These are phyloP conservation scores for Morone saxatilis DNA, from an alignment of 2,113 vertebrate species.

Conservation along the genomic window DNA sequence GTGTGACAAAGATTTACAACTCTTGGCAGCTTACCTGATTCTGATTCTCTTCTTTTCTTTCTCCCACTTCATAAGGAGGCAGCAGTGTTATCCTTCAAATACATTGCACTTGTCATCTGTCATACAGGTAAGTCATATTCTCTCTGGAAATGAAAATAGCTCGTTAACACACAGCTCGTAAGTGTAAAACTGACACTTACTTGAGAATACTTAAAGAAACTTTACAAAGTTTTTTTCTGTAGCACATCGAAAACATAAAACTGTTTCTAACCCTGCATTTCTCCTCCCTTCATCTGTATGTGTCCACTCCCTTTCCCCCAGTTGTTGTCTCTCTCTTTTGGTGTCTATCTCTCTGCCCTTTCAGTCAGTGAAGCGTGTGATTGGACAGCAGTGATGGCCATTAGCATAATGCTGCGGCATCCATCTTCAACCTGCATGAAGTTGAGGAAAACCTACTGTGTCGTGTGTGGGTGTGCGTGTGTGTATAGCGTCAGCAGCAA, in stretches of 20 bases:
- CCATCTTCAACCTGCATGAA: conserved; percentile 48
- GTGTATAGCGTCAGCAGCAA: neutral
- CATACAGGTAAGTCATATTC: conserved; percentile 40
- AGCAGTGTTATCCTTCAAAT: conserved; percentile 5
- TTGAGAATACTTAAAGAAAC: conserved; percentile 30
- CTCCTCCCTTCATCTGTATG: neutral
- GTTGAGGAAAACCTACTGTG: conserved; percentile 25
- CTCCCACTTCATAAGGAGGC: neutral
- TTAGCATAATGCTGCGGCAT: conserved; percentile 60
- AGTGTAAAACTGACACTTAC: conserved; percentile 27
- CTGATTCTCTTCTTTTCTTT: neutral
- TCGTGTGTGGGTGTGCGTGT: conserved; percentile 3
- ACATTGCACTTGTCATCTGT: conserved; percentile 31
- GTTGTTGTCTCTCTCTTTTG: conserved; percentile 7
- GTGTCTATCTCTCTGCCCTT: conserved; percentile 31
- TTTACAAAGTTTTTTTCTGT: conserved; percentile 37
- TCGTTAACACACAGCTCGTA: conserved; percentile 35
- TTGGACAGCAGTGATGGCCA: conserved; percentile 54
- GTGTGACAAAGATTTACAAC: conserved; percentile 41
- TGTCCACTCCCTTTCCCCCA: neutral
- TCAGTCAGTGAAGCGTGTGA: conserved; percentile 56
- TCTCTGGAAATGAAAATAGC: conserved; percentile 37
- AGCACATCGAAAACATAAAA: conserved; percentile 20
- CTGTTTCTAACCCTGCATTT: conserved; percentile 10
- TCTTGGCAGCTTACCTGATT: conserved; percentile 15